Percentiles rank a stretch among this genome's conserved stretches.
Conservation (phyloP, 2,113 vertebrate genomes). For the Brachypteracias leptosomus region DNA sequence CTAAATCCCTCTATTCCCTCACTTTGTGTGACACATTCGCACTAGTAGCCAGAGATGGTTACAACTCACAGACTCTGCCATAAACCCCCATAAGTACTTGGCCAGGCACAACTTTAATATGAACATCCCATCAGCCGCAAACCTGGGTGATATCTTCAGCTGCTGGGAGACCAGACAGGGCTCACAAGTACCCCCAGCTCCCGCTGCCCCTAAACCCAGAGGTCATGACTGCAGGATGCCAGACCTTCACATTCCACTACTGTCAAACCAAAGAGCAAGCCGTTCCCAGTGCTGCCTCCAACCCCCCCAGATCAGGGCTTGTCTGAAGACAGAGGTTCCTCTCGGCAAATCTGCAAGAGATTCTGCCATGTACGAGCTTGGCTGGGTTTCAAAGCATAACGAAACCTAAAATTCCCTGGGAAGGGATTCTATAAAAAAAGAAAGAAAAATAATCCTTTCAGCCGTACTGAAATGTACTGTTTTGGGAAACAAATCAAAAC, state of each 20-base stretch:
- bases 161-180: not conserved
- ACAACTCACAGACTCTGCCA: not conserved
- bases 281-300: accelerated
- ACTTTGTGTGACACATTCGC: not conserved
- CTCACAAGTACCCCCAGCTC: not conserved
- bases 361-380: not conserved
- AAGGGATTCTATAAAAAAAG: not conserved
- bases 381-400: conserved; percentile 21
- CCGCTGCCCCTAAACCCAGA: not conserved
- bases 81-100: not conserved
- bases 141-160: accelerated
- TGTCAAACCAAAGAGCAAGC: not conserved
- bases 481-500: conserved; percentile 60
- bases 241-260: not conserved
- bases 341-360: not conserved
- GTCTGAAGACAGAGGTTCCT: not conserved
- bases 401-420: conserved; percentile 42
- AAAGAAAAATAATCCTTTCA: not conserved
- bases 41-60: not conserved
- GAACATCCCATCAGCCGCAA: not conserved
- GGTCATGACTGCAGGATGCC: accelerated
- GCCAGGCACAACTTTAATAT: not conserved
- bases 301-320: not conserved
- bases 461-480: conserved; percentile 31
- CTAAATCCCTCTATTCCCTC: not conserved